phyloP scores from a whole-genome alignment of 2,113 vertebrate species.

The Xyliphius kryptos region DNA sequence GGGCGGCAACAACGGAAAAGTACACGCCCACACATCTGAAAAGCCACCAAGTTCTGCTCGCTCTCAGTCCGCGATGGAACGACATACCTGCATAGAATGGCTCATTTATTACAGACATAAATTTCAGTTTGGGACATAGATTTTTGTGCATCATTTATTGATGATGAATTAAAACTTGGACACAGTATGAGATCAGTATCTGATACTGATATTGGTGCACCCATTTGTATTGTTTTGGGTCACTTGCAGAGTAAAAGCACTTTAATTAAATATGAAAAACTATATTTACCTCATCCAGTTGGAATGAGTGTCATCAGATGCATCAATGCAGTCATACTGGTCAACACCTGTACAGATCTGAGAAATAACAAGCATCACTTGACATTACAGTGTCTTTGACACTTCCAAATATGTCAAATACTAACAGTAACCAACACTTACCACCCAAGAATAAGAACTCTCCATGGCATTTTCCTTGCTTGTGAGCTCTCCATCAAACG shows the following conservation, averaged over 20 bases:
- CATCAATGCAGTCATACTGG: slow-evolving; percentile 69
- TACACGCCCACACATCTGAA: slow-evolving; percentile 61
- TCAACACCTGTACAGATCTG: slow-evolving; percentile 67
- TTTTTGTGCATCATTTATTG: background rate
- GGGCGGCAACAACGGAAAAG: slow-evolving; percentile 62
- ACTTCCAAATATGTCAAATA: background rate
- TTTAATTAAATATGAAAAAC: background rate
- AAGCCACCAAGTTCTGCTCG: slow-evolving; percentile 61
- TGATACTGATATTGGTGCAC: background rate
- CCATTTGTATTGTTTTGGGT: too few species aligned
- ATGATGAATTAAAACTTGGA: background rate
- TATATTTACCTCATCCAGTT: slow-evolving; percentile 78
- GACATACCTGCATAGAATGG: slow-evolving; percentile 51
- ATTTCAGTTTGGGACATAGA: background rate
- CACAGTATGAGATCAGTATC: background rate
- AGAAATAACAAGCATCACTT: background rate
- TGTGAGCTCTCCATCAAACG: slow-evolving; percentile 66
- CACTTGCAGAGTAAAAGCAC: too few species aligned
- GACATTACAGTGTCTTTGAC: background rate
- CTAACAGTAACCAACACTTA: slow-evolving; percentile 44
- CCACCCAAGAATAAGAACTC: slow-evolving; percentile 78
- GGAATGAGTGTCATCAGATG: slow-evolving; percentile 59
- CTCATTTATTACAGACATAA: background rate
- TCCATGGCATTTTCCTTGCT: slow-evolving; percentile 59
- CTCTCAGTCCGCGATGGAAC: slow-evolving; percentile 56